Base-by-base conservation (phyloP, 2,113 vertebrate genomes). In the Dipodomys merriami region DNA sequence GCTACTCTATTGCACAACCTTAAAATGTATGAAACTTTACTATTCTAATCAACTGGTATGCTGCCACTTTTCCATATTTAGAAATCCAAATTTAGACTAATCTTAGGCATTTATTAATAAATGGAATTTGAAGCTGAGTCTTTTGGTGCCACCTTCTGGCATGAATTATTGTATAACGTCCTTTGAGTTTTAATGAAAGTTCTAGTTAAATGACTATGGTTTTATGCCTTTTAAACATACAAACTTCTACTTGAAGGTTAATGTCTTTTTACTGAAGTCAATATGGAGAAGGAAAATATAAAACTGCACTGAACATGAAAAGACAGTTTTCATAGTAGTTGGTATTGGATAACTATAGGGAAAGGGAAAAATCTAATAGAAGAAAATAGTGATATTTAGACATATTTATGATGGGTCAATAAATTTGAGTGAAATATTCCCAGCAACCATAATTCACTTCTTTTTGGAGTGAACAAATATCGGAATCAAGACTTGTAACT, bases 131-230 rank as follows among this genome's bases (percentile, higher is more conserved):
- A 96, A 95, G 88, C 46, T 76, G 94, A 67, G 64, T 96, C 96
- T 97, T 97, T 90, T 97, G 95, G 97, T 98, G 98, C 97, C 97
- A 97, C 90, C 97, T 98, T 91, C 97, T 98, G 98, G 95, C 90
- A n/a, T 6, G 22, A 33, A 2, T 64, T 85, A 81, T 62, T 60
- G 3, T 29, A 5, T 64, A 57, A 80, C 71, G n/a, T 76, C 77
- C 62, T 88, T 15, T 22, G 5, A 90, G 29, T 33, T 57, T 2
- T 1, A 68, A 30, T 1, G 15, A 39, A 22, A 3, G 0, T 35
- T 82, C 27, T 33, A 49, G 1, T 2, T 0, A 57, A 35, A 0
- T 19, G 18, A 0, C 0, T 93, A 60, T 49, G 2, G 1, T 35
- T 27, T 90, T 71, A 71, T 46, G 0, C 29, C 10, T 73, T 7